Percentiles rank a stretch among this genome's conserved stretches.
Evolutionary conservation across 2,113 vertebrate genomes (phyloP).

Genomic region (Alces alces): DNA sequence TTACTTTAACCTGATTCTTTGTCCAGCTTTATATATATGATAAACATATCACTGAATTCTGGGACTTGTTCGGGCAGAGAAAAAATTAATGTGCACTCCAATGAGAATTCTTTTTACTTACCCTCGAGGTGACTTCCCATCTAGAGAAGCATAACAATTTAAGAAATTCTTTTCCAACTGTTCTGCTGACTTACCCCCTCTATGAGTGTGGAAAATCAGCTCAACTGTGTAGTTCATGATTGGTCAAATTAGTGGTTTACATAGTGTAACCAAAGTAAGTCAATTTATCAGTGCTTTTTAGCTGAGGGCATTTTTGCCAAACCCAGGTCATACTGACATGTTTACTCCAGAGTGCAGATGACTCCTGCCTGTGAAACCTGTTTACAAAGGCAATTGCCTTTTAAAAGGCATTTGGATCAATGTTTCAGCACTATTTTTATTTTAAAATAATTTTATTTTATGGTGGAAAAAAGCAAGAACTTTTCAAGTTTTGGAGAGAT

Average conservation of each 20-base stretch:
- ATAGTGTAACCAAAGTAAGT: background rate
- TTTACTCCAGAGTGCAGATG: background rate
- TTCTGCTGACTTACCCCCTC: background rate
- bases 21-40: background rate
- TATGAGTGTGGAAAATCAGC: background rate
- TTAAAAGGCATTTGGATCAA: background rate
- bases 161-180: constrained; percentile 11
- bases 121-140: background rate
- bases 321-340: background rate
- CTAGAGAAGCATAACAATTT: constrained; percentile 2
- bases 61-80: background rate
- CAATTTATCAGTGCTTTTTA: background rate
- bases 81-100: background rate
- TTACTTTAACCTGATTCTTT: constrained; percentile 35
- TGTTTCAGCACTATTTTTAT: constrained; percentile 23
- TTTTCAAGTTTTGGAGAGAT: constrained; percentile 7
- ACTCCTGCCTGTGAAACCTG: background rate
- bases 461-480: background rate
- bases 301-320: background rate
- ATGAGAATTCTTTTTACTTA: constrained; percentile 7
- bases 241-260: background rate
- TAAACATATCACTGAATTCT: background rate
- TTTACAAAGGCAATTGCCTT: background rate
- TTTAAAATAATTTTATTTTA: constrained; percentile 41
- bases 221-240: background rate